These are phyloP conservation scores for Empidonax traillii DNA, from an alignment of 2,113 vertebrate species.

Conservation along the genomic window DNA sequence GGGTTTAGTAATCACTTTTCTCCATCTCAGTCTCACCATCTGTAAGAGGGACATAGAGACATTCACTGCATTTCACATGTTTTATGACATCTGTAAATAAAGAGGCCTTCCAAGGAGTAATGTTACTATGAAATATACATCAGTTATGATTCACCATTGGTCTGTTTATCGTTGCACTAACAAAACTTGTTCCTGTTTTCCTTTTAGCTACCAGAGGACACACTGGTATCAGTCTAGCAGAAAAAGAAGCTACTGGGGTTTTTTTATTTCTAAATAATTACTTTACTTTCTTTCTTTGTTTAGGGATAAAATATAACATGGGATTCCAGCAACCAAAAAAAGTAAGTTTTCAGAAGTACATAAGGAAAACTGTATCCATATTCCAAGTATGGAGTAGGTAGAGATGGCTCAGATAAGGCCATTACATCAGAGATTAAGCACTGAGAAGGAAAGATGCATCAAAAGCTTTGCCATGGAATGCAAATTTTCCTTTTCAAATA, in stretches of 20 bases:
- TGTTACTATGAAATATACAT: neutral
- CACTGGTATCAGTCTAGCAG: neutral
- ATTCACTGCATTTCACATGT: neutral
- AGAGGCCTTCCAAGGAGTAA: neutral
- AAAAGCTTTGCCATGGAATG: neutral
- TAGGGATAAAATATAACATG: slow-evolving; percentile 77
- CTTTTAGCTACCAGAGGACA: neutral
- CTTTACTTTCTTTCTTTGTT: slow-evolving; percentile 60
- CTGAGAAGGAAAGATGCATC: neutral
- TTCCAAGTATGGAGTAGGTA: neutral
- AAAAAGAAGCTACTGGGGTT: neutral
- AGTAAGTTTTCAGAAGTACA: slow-evolving; percentile 64
- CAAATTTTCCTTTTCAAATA: slow-evolving; percentile 12
- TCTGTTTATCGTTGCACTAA: neutral
- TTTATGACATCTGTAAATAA: neutral
- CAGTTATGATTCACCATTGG: neutral
- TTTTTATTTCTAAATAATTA: slow-evolving; percentile 17
- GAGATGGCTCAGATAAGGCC: neutral
- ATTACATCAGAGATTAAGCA: neutral
- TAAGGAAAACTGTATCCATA: neutral
- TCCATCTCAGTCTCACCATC: neutral
- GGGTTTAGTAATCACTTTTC: neutral
- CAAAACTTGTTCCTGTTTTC: neutral
- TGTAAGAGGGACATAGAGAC: neutral
- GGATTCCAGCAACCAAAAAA: slow-evolving; percentile 69